Percentiles rank a stretch among this genome's conserved stretches.
These are phyloP conservation scores for Thysanoteuthis rhombus DNA, from an alignment of 2,888 invertebrate species.

Conservation along the genomic window DNA sequence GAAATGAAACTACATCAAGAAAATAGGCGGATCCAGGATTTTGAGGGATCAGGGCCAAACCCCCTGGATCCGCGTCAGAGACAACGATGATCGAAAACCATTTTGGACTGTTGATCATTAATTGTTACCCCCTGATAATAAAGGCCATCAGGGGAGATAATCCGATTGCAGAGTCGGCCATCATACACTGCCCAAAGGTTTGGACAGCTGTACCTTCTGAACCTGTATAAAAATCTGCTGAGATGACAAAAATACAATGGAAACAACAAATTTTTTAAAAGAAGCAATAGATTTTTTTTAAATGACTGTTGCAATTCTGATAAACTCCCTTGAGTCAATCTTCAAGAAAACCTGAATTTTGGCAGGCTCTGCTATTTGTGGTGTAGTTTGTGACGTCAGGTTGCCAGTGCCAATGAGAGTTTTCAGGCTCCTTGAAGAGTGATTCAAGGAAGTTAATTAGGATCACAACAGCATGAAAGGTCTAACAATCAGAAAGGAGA, in stretches of 20 bases:
- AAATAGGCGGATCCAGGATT: no score
- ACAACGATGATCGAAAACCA: not conserved
- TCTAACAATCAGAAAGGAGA: not conserved
- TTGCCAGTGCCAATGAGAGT: no score
- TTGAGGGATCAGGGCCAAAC: no score
- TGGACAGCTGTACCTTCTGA: not conserved
- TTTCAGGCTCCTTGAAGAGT: no score
- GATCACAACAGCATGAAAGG: no score
- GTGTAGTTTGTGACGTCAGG: no score
- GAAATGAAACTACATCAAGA: not conserved
- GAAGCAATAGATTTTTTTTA: not conserved
- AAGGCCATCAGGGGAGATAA: not conserved
- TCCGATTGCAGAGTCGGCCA: not conserved
- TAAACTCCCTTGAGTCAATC: no score
- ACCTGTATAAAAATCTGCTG: not conserved
- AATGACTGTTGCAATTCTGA: no score
- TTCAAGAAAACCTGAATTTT: no score
- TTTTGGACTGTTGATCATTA: not conserved
- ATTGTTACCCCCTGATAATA: not conserved
- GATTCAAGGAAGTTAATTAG: no score
- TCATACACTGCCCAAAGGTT: not conserved
- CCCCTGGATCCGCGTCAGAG: no score
- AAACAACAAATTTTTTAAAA: not conserved
- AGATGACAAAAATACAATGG: not conserved
- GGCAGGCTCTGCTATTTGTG: no score